Evolutionary conservation across 92 coral and sea anemone species (phyloP).

Genomic region (Micromussa lordhowensis): DNA sequence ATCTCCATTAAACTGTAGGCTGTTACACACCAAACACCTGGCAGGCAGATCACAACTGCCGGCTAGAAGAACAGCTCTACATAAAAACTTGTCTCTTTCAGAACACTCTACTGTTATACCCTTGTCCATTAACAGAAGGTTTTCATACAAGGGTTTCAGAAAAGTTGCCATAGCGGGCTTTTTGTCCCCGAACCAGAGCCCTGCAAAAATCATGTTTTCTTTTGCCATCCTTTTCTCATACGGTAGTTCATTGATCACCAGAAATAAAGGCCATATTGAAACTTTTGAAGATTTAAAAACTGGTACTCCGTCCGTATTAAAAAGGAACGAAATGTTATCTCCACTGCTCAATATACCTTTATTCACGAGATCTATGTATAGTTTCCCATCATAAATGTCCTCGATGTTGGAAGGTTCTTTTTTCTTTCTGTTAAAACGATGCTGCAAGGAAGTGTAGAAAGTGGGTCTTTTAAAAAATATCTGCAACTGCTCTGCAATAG

Average conservation of each 20-base stretch:
- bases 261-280: slow-evolving; percentile 70
- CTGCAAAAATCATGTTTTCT: slow-evolving; percentile 72
- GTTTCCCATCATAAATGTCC: no score
- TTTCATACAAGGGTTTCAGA: slow-evolving; percentile 43
- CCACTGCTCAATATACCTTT: no score
- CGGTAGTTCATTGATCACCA: slow-evolving; percentile 63
- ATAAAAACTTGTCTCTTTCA: slow-evolving; percentile 43
- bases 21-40: no score
- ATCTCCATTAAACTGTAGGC: neutral
- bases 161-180: slow-evolving; percentile 67
- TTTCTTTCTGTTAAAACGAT: no score
- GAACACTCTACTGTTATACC: slow-evolving; percentile 56
- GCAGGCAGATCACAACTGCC: slow-evolving; percentile 47
- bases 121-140: slow-evolving; percentile 51
- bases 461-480: no score
- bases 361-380: no score
- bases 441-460: no score
- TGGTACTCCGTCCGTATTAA: neutral
- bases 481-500: no score
- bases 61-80: slow-evolving; percentile 56
- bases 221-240: slow-evolving; percentile 53
- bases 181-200: slow-evolving; percentile 71
- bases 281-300: slow-evolving; percentile 74
- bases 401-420: no score
- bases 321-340: no score